phyloP scores from a whole-genome alignment of 35 echinoderm and acorn worm species.

The Lytechinus pictus region DNA sequence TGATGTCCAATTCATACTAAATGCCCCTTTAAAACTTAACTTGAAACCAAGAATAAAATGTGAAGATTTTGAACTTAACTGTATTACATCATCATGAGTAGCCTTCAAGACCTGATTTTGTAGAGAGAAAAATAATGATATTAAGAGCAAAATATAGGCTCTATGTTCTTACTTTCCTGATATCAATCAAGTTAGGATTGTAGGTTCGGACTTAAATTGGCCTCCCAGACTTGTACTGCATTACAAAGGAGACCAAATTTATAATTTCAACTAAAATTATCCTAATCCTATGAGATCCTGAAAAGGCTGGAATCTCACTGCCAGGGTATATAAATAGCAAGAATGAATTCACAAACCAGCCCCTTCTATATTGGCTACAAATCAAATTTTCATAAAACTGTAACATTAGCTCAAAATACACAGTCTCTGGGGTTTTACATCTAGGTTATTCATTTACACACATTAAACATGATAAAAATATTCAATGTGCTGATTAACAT shows the following conservation, averaged over 20 bases:
- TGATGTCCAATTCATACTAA: not conserved
- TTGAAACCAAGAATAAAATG: not conserved
- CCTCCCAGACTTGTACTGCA: no score
- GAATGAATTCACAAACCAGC: not conserved
- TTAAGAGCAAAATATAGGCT: no score
- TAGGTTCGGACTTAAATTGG: no score
- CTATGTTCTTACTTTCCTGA: no score
- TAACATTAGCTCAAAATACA: conserved; percentile 11
- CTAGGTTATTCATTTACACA: not conserved
- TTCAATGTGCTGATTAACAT: not conserved
- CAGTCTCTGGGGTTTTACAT: not conserved
- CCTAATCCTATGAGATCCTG: not conserved
- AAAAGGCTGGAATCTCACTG: not conserved
- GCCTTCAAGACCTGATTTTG: no score
- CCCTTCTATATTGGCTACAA: not conserved
- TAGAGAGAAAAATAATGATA: no score
- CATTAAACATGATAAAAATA: conserved; percentile 14
- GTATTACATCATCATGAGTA: not conserved
- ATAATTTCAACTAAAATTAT: not conserved
- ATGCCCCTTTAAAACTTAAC: not conserved
- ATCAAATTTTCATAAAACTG: not conserved
- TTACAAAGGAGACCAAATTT: no score
- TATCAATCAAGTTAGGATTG: no score
- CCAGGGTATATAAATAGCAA: not conserved
- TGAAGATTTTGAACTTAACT: not conserved